These are phyloP conservation scores for Enteromius viviparus DNA, from an alignment of 2,797 vertebrate species.

Conservation along the genomic window DNA sequence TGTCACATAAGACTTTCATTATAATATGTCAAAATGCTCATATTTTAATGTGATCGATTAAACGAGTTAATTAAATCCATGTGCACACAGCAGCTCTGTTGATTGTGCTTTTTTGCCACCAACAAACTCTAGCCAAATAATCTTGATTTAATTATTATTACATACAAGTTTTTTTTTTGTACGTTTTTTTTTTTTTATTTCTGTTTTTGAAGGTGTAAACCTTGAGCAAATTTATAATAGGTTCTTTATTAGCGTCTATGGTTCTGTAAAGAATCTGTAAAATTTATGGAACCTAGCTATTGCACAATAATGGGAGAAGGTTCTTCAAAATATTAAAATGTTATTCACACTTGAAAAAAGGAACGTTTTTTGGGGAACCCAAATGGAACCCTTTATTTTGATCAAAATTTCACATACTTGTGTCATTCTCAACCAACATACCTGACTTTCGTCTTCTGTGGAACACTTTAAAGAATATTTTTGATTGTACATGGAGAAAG, in stretches of 20 bases:
- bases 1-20: conserved; percentile 62
- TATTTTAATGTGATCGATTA: conserved; percentile 63
- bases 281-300: not conserved
- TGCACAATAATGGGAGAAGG: not conserved
- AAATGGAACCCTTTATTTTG: not conserved
- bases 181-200: conserved; percentile 2
- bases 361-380: not conserved
- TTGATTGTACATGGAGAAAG: not conserved
- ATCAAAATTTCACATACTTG: not conserved
- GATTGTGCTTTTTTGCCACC: conserved; percentile 26
- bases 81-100: conserved; percentile 35
- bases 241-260: not conserved
- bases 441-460: not conserved
- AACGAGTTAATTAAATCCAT: conserved; percentile 49
- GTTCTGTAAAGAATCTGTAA: not conserved
- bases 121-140: not conserved
- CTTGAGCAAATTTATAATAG: not conserved
- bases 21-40: conserved; percentile 53
- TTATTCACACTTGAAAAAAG: not conserved
- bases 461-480: not conserved
- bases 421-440: not conserved
- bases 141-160: conserved; percentile 15
- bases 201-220: not conserved
- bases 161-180: not conserved
- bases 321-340: not conserved